Base-by-base conservation (phyloP, 2,888 invertebrate genomes). In the Teleiodes luculella region DNA sequence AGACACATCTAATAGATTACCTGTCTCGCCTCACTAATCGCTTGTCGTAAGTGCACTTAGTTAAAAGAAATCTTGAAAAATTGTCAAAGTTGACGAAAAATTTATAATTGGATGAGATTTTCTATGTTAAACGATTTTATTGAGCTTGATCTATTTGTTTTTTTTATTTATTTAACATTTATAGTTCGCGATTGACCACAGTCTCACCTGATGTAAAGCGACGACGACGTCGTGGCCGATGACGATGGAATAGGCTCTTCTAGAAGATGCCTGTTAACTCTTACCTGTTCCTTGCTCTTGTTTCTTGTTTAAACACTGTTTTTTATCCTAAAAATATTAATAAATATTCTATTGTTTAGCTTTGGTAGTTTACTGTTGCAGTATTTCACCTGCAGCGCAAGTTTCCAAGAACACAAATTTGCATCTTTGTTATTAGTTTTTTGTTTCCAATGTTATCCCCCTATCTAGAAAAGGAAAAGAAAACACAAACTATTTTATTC, bases 331-430 rank as follows among this genome's bases (percentile, higher is more conserved):
- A 20, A 8, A 28, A 24, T 28, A 24, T 20, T 24, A 43, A 43
- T 8, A 24, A 24, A 43, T 24, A 43, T 43, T 43, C 13, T 43
- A 43, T 43, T 43, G 43, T 43, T 43, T 43, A 11, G 43, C 43
- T 28, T 28, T 13, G n/a, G 24, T 24, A 43, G 43, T 43, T 24
- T 43, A n/a, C 43, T 33, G n/a, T n/a, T n/a, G 43, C 18, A n/a
- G 20, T 43, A 24, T 24, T 43, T 43, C 20, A 43, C 43, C n/a
- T 24, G 43, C 24, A n/a, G 24, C 6, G 24, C 43, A 24, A 43
- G 43, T 43, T 43, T 43, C 20, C 20, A 24, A 24, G 43, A 39
- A 39, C 39, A 16, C 39, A 16, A 43, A 43, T 43, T 43, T 24
- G 24, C 43, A 43, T 43, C 43, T 43, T 20, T 20, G 8, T 20